Base-by-base conservation (phyloP, 2,888 invertebrate genomes). In the Scrobipalpa costella region DNA sequence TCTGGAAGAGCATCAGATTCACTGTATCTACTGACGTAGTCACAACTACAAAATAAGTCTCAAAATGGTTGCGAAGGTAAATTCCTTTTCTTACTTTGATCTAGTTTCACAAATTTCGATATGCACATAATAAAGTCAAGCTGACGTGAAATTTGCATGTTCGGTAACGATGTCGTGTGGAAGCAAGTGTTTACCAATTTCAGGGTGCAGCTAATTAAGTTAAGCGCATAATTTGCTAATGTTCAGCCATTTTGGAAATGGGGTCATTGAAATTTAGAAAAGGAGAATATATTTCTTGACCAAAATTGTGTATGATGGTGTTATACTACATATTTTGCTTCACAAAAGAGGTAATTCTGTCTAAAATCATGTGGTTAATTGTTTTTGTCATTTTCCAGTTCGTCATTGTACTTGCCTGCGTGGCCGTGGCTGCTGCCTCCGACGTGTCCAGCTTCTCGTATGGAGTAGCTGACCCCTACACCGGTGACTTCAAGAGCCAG, bases 401-500 rank as follows among this genome's bases (percentile, higher is more conserved):
- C 81, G 82, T 84, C 72, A 72, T 74, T 68, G 64, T 85, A 67
- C 69, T 83, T 63, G 80, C 83, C 69, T 70, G 83, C 57, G 76
- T 77, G 71, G 83, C 81, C 57, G 72, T 71, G 64, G 82, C 77
- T 38, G 71, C 75, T 65, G 80, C 81, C 62, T 71, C 75, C 49
- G 82, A 83, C 67, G 64, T 76, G 62, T 81, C 90, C 74, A 84
- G 86, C 73, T 93, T 88, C 82, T 83, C 89, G 0, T 92, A 93
- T 73, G 88, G 87, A 62, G 88, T 92, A 47, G 88, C 92, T 61
- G 92, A 92, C 70, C 84, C 86, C 65, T 76, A 85, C 74, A 92
- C 92, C 57, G 92, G 92, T 0, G 92, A 92, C 80, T 84, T 80
- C 76, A 92, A 92, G 76, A 85, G 82, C 77, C 92, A 92, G 77